Conservation (phyloP, 2,113 vertebrate genomes). For the Oryzias melastigma region DNA sequence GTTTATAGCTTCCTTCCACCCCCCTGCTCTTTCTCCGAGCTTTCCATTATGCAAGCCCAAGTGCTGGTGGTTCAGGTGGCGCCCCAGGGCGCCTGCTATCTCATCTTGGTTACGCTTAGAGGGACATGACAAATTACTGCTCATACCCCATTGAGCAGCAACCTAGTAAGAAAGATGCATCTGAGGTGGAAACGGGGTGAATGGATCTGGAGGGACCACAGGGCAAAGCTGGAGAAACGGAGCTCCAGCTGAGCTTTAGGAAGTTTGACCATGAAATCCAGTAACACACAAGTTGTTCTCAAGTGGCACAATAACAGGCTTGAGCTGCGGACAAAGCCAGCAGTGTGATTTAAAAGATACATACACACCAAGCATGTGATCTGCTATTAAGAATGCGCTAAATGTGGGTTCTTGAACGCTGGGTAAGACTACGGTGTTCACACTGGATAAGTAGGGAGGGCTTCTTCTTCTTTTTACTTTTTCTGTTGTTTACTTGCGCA, state of each 20-base stretch:
- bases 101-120: conserved; percentile 65
- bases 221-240: conserved; percentile 37
- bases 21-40: conserved; percentile 29
- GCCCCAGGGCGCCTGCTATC: conserved; percentile 61
- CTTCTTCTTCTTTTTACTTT: too few relatives aligned
- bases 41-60: conserved; percentile 62
- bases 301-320: conserved; percentile 38
- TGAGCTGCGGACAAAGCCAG: conserved; percentile 15
- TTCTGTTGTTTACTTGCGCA: too few relatives aligned
- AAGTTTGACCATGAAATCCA: conserved; percentile 59
- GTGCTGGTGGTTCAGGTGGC: conserved; percentile 64
- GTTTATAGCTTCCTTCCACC: conserved; percentile 33
- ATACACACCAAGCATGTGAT: conserved; percentile 6
- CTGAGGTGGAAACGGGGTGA: conserved; percentile 38
- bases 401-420: too few relatives aligned
- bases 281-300: conserved; percentile 15
- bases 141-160: conserved; percentile 55
- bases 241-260: conserved; percentile 32
- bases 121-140: conserved; percentile 72
- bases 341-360: conserved; percentile 24
- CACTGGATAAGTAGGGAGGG: too few relatives aligned
- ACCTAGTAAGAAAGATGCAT: conserved; percentile 42
- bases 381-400: too few relatives aligned
- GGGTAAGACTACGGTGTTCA: too few relatives aligned
- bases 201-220: conserved; percentile 33